Percentiles rank a stretch among this genome's conserved stretches.
Evolutionary conservation across 2,888 invertebrate genomes (phyloP).

Genomic region (Melanostoma scalare): DNA sequence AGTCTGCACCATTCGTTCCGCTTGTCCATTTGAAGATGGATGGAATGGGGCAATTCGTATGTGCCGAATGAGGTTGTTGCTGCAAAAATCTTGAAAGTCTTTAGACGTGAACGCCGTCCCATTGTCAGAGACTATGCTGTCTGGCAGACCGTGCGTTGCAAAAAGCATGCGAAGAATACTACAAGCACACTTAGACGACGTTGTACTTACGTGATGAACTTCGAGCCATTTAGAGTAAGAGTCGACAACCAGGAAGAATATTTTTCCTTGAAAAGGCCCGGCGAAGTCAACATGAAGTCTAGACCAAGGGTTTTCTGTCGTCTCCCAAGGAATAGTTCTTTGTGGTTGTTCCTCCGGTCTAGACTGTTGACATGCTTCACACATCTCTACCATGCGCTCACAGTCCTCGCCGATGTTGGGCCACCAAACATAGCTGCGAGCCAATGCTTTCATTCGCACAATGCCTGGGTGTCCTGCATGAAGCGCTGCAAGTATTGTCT

Average conservation of each 20-base stretch:
- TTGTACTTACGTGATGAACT: too few species aligned
- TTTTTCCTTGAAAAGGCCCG: too few species aligned
- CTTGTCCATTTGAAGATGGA: slow-evolving; percentile 10
- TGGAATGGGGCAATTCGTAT: slow-evolving; percentile 45
- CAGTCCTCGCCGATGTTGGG: slow-evolving; percentile 37
- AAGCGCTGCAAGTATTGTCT: too few species aligned
- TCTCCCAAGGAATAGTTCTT: slow-evolving; percentile 40
- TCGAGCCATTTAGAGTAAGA: too few species aligned
- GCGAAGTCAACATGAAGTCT: slow-evolving; percentile 20
- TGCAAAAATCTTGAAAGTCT: slow-evolving; percentile 31
- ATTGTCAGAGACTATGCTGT: slow-evolving; percentile 33
- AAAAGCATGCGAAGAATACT: too few species aligned
- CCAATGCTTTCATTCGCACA: too few species aligned
- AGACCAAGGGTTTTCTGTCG: not conserved
- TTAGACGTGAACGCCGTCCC: slow-evolving; percentile 7
- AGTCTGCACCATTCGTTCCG: not conserved
- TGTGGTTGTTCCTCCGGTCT: slow-evolving; percentile 66
- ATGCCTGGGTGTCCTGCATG: too few species aligned
- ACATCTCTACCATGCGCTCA: not conserved
- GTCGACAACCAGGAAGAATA: too few species aligned
- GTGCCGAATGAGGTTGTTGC: slow-evolving; percentile 44
- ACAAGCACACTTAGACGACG: too few species aligned
- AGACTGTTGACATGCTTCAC: not conserved
- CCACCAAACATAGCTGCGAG: too few species aligned
- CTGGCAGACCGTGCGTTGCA: too few species aligned